Conservation (phyloP, 2,888 invertebrate genomes). For the Macrostomum cliftonense region DNA sequence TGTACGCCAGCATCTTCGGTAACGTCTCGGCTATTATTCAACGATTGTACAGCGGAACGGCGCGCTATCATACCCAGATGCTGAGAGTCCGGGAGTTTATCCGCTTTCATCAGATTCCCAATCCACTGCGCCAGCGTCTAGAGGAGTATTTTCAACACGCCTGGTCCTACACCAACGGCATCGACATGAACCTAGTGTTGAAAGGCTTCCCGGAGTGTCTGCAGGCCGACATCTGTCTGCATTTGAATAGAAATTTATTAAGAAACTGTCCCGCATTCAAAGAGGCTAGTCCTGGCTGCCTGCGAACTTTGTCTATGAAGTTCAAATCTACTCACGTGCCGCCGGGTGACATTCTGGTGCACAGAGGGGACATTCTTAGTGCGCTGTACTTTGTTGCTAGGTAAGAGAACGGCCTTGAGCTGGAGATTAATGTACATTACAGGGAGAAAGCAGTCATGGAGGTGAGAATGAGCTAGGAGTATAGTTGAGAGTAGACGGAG, state of each 20-base stretch:
- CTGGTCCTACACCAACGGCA: constrained; percentile 97
- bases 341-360: constrained; percentile 75
- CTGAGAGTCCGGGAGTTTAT: constrained; percentile 87
- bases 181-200: constrained; percentile 83
- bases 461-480: too few species aligned
- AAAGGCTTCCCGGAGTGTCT: constrained; percentile 95
- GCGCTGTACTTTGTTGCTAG: constrained; percentile 82
- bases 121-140: constrained; percentile 77
- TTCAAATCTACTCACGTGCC: constrained; percentile 74
- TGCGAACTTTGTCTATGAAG: constrained; percentile 79
- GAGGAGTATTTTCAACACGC: constrained; percentile 98
- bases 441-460: too few species aligned
- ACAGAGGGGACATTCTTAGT: constrained; percentile 81
- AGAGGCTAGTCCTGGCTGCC: constrained; percentile 76
- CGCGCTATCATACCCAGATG: constrained; percentile 94
- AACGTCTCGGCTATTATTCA: constrained; percentile 98
- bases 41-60: constrained; percentile 86
- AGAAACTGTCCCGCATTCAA: constrained; percentile 83
- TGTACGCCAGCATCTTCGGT: constrained; percentile 97
- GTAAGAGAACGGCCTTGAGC: too few species aligned
- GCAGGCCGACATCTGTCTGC: constrained; percentile 93
- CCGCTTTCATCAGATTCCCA: constrained; percentile 92
- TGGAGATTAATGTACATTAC: too few species aligned
- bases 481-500: too few species aligned
- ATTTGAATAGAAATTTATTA: constrained; percentile 79